Conservation (phyloP, 64 coral and sea anemone genomes). For the Cladopsammia gracilis region DNA sequence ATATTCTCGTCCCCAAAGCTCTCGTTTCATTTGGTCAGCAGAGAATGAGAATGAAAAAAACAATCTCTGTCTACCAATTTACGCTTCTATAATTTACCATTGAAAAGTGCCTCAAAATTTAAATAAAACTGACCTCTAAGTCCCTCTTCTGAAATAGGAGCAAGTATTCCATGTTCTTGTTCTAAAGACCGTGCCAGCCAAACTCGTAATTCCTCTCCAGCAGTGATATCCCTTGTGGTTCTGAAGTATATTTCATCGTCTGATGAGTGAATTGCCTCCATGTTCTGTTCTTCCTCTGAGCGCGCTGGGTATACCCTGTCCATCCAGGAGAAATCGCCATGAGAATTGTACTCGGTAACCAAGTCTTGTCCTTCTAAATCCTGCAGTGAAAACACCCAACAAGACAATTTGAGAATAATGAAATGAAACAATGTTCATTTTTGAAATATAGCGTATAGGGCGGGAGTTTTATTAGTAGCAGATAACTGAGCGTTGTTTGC, state of each 20-base stretch:
- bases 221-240: conserved; percentile 62
- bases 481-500: too few species aligned
- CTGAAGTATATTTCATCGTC: conserved; percentile 74
- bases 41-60: too few species aligned
- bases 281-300: conserved; percentile 63
- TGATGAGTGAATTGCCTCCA: conserved; percentile 71
- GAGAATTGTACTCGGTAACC: neutral
- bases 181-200: conserved; percentile 79
- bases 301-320: neutral
- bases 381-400: neutral
- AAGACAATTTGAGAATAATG: neutral
- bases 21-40: too few species aligned
- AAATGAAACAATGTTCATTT: neutral
- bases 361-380: neutral
- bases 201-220: conserved; percentile 67
- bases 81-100: too few species aligned
- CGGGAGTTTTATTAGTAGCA: too few species aligned
- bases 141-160: neutral
- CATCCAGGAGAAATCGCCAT: conserved; percentile 39
- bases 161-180: conserved; percentile 59
- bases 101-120: too few species aligned
- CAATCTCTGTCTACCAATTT: too few species aligned
- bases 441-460: too few species aligned
- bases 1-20: too few species aligned
- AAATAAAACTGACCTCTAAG: conserved; percentile 41